These are phyloP conservation scores for Autographa pulchrina DNA, from an alignment of 2,888 invertebrate genomes.

Conservation along the genomic window DNA sequence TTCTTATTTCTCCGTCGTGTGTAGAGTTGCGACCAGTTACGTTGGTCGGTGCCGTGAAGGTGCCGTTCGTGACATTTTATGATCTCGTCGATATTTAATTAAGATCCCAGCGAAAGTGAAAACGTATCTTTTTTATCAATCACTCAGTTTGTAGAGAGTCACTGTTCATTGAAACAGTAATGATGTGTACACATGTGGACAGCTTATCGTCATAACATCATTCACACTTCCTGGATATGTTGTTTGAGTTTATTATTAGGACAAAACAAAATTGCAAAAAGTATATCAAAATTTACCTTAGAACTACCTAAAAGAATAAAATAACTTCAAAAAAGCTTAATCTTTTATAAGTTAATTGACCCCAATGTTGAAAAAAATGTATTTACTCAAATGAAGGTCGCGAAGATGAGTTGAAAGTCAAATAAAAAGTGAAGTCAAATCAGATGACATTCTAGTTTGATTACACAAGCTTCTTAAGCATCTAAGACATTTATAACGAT, in stretches of 20 bases:
- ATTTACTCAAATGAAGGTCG: conserved; percentile 30
- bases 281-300: neutral
- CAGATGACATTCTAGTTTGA: conserved; percentile 67
- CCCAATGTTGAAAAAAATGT: conserved; percentile 18
- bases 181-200: conserved; percentile 23
- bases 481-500: conserved; percentile 46
- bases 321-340: neutral
- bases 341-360: neutral
- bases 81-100: conserved; percentile 52
- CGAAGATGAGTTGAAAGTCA: conserved; percentile 16
- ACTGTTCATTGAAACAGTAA: conserved; percentile 37
- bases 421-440: conserved; percentile 49
- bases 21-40: conserved; percentile 10
- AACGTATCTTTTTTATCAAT: conserved; percentile 50
- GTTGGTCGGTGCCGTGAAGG: conserved; percentile 40
- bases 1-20: conserved; percentile 33
- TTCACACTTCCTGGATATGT: conserved; percentile 35
- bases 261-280: neutral
- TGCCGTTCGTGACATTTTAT: conserved; percentile 55
- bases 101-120: conserved; percentile 75
- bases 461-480: conserved; percentile 65
- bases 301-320: neutral
- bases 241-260: conserved; percentile 13
- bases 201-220: conserved; percentile 43
- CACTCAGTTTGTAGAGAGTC: conserved; percentile 23